Conservation (phyloP, 2,888 invertebrate genomes). For the Chrysina gloriosa region DNA sequence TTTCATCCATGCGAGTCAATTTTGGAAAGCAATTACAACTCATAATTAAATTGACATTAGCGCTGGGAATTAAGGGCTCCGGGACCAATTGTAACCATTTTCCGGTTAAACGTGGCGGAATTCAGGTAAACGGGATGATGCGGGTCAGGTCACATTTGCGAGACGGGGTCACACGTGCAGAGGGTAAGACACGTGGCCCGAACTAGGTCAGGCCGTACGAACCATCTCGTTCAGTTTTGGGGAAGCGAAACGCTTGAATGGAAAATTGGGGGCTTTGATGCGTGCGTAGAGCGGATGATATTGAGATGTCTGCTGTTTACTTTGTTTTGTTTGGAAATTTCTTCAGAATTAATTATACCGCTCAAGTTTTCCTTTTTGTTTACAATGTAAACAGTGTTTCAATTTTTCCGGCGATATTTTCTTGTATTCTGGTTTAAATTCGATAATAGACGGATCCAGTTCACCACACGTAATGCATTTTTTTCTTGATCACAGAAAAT, state of each 20-base stretch:
- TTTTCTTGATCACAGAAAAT: too few relatives aligned
- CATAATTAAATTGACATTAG: slow-evolving; percentile 8
- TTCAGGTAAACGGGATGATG: not conserved
- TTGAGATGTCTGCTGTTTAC: slow-evolving; percentile 6
- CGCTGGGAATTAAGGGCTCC: not conserved
- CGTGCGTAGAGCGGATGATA: not conserved
- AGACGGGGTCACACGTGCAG: slow-evolving; percentile 24
- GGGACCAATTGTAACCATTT: not conserved
- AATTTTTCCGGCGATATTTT: not conserved
- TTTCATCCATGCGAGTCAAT: not conserved
- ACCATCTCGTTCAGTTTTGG: not conserved
- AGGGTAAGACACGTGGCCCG: slow-evolving; percentile 20
- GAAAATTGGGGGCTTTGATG: not conserved
- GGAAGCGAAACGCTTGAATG: slow-evolving; percentile 5
- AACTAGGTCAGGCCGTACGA: slow-evolving; percentile 17
- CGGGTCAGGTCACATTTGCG: slow-evolving; percentile 15
- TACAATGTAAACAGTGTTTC: not conserved
- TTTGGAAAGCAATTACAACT: not conserved
- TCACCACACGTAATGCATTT: too few relatives aligned
- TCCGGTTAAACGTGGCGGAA: not conserved
- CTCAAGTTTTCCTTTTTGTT: not conserved
- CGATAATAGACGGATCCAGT: too few relatives aligned
- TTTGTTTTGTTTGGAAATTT: slow-evolving; percentile 11
- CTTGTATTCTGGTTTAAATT: too few relatives aligned
- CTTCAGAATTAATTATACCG: not conserved